Evolutionary conservation across 2,888 invertebrate species (phyloP).

Genomic region (Alloplasta piceator): DNA sequence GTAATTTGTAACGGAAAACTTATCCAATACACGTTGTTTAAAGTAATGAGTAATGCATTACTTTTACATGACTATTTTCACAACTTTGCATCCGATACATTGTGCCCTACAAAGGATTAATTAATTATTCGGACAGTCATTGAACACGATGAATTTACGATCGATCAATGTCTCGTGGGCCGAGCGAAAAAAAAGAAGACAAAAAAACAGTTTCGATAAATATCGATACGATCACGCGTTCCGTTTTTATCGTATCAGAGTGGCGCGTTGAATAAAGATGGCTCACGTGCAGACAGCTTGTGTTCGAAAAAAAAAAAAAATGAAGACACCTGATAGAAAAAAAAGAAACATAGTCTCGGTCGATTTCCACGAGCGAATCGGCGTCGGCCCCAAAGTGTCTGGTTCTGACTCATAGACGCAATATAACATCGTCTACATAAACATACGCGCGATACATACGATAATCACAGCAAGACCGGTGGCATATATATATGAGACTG

Average conservation of each 20-base stretch:
- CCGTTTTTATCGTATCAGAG: neutral
- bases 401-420: constrained; percentile 35
- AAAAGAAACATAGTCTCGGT: constrained; percentile 27
- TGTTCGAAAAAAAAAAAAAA: constrained; percentile 13
- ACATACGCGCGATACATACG: neutral
- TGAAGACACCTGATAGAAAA: constrained; percentile 2
- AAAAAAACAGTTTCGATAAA: neutral
- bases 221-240: constrained; percentile 21
- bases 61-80: too few species aligned
- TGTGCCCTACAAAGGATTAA: too few species aligned
- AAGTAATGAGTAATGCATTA: too few species aligned
- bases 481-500: neutral
- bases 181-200: constrained; percentile 27
- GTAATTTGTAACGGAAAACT: too few species aligned
- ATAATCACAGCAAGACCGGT: neutral
- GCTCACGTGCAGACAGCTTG: constrained; percentile 5
- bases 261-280: constrained; percentile 7
- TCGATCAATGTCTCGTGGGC: neutral
- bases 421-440: neutral
- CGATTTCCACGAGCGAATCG: constrained; percentile 58
- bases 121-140: neutral
- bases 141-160: neutral
- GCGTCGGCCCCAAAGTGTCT: constrained; percentile 44
- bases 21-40: too few species aligned
- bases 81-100: too few species aligned